Evolutionary conservation across 2,888 invertebrate genomes (phyloP).

Genomic region (Drosophila melanosoma): DNA sequence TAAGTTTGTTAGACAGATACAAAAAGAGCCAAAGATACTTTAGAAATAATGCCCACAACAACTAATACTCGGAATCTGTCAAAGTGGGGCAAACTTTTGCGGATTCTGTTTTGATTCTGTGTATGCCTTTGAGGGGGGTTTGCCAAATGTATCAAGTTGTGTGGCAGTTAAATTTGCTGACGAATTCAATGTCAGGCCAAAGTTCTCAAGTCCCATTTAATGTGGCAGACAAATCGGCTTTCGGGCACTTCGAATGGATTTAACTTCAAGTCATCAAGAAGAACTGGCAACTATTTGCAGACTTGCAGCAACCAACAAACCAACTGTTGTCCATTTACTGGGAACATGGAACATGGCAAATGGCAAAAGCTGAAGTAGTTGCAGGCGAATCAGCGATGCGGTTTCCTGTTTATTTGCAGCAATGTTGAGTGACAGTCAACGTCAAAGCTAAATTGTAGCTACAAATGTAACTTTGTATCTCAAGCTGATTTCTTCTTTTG

Average conservation of each 20-base stretch:
- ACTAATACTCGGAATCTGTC: constrained; percentile 4
- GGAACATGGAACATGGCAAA: constrained; percentile 46
- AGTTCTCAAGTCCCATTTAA: constrained; percentile 16
- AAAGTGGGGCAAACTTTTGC: constrained; percentile 71
- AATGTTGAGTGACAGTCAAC: constrained; percentile 57
- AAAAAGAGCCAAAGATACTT: constrained; percentile 4
- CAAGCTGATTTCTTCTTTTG: constrained; percentile 31
- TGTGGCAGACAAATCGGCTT: constrained; percentile 33
- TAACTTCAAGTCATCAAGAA: background rate
- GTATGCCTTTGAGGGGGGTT: constrained; percentile 4
- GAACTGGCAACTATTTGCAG: constrained; percentile 1
- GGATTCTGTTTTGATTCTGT: constrained; percentile 49
- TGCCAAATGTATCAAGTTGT: constrained; percentile 34
- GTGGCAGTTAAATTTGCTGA: constrained; percentile 57
- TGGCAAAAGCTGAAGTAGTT: constrained; percentile 32
- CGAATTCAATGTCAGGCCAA: constrained; percentile 29
- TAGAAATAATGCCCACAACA: background rate
- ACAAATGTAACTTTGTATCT: constrained; percentile 61
- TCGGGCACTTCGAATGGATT: constrained; percentile 10
- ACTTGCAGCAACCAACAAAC: constrained; percentile 11
- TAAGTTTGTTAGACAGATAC: constrained; percentile 16
- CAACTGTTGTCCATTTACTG: constrained; percentile 47
- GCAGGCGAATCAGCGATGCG: constrained; percentile 51
- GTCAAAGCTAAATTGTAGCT: constrained; percentile 70
- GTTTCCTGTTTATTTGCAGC: constrained; percentile 67